Evolutionary conservation across 1,140 invertebrate species (phyloP), one percentile per base, ranked within the genome.

Genomic region (Dreissena polymorpha): DNA sequence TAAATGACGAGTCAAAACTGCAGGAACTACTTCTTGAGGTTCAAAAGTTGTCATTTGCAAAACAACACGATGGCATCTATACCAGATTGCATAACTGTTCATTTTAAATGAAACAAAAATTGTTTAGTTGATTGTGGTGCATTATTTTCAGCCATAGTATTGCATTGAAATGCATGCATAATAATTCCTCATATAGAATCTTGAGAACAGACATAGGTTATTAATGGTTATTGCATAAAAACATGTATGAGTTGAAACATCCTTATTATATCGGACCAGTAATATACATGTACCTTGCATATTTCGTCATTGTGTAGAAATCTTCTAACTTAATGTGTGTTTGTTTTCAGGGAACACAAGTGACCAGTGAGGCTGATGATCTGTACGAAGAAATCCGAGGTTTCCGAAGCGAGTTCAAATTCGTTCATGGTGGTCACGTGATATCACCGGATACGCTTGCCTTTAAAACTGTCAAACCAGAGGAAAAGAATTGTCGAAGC

Each of bases 401-500:
- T 18, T 50, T 68, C 8, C 10, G 29, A 27, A 12, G 21, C 14
- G 71, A 82, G 7, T 82, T 82, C 29, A 49, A 18, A 53, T 29
- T 82, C 6, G n/a, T 63, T 12, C 79, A 82, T 49, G 69, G 79
- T 53, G 79, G 79, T 8, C 53, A 72, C 51, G 79, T 82, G 3
- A 71, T 82, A n/a, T 82, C 79, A 14, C 70, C 79, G 0, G 79
- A 82, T 53, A 68, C 39, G 21, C 57, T 82, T 0, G 63, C 79
- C 0, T 25, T 68, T 18, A 82, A 68, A 39, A 69, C 79, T 14
- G 51, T 49, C 14, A 60, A 25, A 14, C 51, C 39, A 25, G 29
- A 53, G 12, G 79, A 73, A 51, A 82, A 82, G 63, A 82, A 82
- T 16, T 82, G 79, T 50, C 49, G 63, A 27, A 82, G 79, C 55